Conservation (phyloP, 2,113 vertebrate species). For the Pollachius pollachius region DNA sequence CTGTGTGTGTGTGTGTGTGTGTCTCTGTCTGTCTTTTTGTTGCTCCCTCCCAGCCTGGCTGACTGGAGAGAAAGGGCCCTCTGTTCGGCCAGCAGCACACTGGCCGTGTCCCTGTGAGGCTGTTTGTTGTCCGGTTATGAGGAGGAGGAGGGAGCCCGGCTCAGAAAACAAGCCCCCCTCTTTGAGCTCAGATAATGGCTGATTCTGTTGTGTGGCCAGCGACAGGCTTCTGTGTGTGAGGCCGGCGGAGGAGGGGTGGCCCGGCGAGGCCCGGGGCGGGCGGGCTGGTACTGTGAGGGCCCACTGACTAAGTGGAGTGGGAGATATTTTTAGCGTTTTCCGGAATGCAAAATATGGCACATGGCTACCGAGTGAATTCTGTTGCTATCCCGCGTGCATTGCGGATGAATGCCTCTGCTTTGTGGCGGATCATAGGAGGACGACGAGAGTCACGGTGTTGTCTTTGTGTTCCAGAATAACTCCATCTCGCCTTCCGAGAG, state of each 20-base stretch:
- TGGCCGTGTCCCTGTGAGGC: constrained; percentile 73
- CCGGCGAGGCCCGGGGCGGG: constrained; percentile 38
- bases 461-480: constrained; percentile 80
- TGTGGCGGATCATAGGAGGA: constrained; percentile 31
- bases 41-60: constrained; percentile 76
- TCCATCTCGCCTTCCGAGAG: constrained; percentile 93
- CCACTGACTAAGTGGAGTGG: neutral
- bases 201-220: constrained; percentile 64
- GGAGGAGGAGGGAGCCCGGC: constrained; percentile 46
- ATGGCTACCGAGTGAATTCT: neutral
- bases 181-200: constrained; percentile 68
- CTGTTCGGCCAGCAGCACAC: constrained; percentile 72
- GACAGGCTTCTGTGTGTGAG: constrained; percentile 64
- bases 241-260: constrained; percentile 40
- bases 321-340: neutral
- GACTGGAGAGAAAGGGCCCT: constrained; percentile 83
- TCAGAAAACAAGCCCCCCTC: constrained; percentile 66
- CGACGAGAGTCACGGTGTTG: neutral
- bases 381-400: too few relatives aligned
- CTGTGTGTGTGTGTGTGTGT: too few relatives aligned
- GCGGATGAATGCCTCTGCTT: constrained; percentile 50
- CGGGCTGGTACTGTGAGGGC: constrained; percentile 66
- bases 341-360: neutral
- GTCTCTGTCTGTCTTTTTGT: too few relatives aligned
- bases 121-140: constrained; percentile 71